Base-by-base conservation (phyloP, 2,113 vertebrate genomes). In the Glaucidium brasilianum region DNA sequence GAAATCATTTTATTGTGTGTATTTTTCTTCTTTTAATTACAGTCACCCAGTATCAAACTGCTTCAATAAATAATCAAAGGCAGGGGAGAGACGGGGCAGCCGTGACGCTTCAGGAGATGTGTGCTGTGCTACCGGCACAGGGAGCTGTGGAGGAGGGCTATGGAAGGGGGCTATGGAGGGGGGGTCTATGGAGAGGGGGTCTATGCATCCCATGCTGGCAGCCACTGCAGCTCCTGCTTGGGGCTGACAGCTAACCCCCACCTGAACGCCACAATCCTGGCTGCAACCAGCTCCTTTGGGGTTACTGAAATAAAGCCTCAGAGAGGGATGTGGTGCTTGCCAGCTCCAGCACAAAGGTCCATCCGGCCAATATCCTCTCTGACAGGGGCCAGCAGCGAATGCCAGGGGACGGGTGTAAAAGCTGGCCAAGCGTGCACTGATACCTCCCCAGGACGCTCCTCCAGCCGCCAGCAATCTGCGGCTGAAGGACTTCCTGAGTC, bases 21-120 rank as follows among this genome's bases (percentile, higher is more conserved):
- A 94, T 92, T 96, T 95, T 95, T 94, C 88, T 91, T 92, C 88
- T 96, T 97, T 97, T 97, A 96, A 98, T 98, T 97, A 96, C 72
- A 92, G 62, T 83, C 63, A 25, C 82, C 66, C 30, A 2, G 16
- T 91, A 95, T 91, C 74, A 91, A 75, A 80, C 68, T 12, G 3
- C 64, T 84, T 68, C 85, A 95, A 97, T 88, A 97, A 94, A 95
- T 95, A 96, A 97, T 75, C 88, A 97, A 93, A 90, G 91, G 71
- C 71, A 56, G 60, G 53, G 60, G 73, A 68, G n/a, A 73, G 47
- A 30, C 1, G 3, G 58, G 27, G 80, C 77, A 85, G 75, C 39
- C 10, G 21, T 66, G 55, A 91, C 15, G 11, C 58, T 72, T 37
- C 37, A 27, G 37, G 55, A 83, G 84, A 26, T 12, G 15, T 5